Base-by-base conservation (phyloP, 1,140 invertebrate species). In the Drosophila subpulchrella region DNA sequence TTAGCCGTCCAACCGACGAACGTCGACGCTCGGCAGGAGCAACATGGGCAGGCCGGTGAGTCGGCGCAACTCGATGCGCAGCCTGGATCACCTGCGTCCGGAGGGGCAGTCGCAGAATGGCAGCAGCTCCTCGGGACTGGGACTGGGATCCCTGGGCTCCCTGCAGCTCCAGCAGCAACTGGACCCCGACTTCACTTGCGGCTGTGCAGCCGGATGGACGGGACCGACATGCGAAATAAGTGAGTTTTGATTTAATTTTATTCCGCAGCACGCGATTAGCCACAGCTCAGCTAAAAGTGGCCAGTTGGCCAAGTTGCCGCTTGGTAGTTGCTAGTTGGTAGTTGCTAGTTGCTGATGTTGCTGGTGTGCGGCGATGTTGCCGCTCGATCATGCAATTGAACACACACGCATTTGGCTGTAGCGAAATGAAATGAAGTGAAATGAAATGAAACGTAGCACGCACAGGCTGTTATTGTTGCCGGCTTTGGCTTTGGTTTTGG, bases 131-230 rank as follows among this genome's bases (percentile, higher is more conserved):
- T 12, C 30, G 17, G 17, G 11, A n/a, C 11, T 32, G 41, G 15
- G 27, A 12, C 58, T 51, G 17, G 60, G 15, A 4, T 50, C 58
- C 51, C 13, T 54, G 11, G 46, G 27, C 42, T 60, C 42, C 63
- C 53, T 66, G 47, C 48, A 36, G 66, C 63, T 27, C 47, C 68
- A 59, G 50, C 50, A 57, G 55, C 62, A 56, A 48, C 62, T 76
- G 48, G 93, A 57, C 44, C 93, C 84, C 15, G 93, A 94, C 55
- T 95, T 96, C 93, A 93, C 94, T 65, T 99, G 98, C 93, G 94
- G 94, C n/a, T 99, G 98, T 93, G 94, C 95, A 20, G 93, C 96
- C 7, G 98, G 98, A 77, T 99, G 97, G 95, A 94, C 95, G 6
- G 98, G 98, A 24, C 92, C 95, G 17, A 95, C 95, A 65, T 99